Evolutionary conservation across 2,113 vertebrate genomes (phyloP), one percentile per base, ranked within the genome.

Genomic region (Pterocles gutturalis): DNA sequence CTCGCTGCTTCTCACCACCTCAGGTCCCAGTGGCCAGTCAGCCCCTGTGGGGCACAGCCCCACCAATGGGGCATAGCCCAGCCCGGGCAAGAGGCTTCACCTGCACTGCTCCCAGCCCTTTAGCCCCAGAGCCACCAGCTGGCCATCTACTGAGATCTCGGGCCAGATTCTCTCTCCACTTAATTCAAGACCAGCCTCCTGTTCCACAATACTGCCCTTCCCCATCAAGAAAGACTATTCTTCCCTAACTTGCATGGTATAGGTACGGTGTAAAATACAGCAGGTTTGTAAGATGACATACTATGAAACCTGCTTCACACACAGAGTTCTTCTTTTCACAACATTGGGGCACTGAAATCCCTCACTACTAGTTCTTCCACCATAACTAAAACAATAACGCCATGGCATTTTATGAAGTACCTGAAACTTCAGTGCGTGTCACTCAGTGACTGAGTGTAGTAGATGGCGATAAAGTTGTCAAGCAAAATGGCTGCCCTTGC

Each of bases 31-130:
- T 51, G 17, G 54, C 18, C 79, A 25, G 18, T 19, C 46, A 60
- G 53, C 7, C 53, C 31, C 24, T 4, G 4, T 5, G 31, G 26
- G 46, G 26, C 38, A 54, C 31, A 60, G 64, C 70, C 61, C 54
- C 14, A 48, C 16, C 48, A 45, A 29, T 7, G 41, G 14, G 36
- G 11, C 21, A 24, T 8, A 22, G 38, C 38, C 20, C 17, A 57
- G 55, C 28, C 43, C 5, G 13, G 38, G 51, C 1, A 0, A 60
- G 26, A 25, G 31, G 11, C 41, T 73, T 36, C 0, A 0, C 60
- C 24, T 28, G 22, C 20, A 6, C 36, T 15, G 6, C 60, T 69
- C 41, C 22, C 54, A 55, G 77, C 15, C 12, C 48, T 31, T 20
- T 14, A 41, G 62, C 19, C 22, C 33, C 41, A 49, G 31, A 43